phyloP scores from a whole-genome alignment of 2,797 vertebrate genomes.

The Peromyscus melanophrys region DNA sequence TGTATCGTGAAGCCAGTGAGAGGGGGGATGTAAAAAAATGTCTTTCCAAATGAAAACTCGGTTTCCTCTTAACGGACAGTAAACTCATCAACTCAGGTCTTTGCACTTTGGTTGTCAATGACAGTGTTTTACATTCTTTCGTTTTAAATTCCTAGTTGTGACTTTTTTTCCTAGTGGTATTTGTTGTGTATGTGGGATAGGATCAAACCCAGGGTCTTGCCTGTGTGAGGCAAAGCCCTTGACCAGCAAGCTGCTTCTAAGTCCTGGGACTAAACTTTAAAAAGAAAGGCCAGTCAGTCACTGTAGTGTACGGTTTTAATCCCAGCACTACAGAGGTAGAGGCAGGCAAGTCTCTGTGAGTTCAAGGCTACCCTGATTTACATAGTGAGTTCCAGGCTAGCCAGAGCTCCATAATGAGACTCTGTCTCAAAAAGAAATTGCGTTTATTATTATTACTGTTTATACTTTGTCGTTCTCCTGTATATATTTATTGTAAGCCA shows the following conservation, averaged over 20 bases:
- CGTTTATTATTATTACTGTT: background rate
- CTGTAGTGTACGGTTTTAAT: background rate
- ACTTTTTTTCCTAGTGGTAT: constrained; percentile 57
- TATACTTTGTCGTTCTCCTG: constrained; percentile 2
- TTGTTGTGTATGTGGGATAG: background rate
- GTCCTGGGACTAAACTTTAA: constrained; percentile 16
- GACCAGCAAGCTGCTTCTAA: background rate
- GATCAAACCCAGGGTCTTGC: background rate
- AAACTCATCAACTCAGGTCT: background rate
- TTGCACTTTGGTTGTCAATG: background rate
- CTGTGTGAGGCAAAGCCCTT: background rate
- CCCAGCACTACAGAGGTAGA: background rate
- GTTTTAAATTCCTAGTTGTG: background rate
- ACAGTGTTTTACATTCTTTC: background rate
- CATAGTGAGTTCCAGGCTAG: background rate
- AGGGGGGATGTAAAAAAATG: background rate
- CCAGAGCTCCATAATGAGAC: background rate
- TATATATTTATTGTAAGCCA: constrained; percentile 10
- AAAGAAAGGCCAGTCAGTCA: background rate
- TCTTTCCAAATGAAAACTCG: background rate
- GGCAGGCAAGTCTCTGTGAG: background rate
- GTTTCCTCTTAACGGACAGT: background rate
- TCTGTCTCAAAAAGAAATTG: background rate
- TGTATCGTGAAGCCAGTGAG: background rate
- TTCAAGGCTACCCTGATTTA: background rate